phyloP scores from a whole-genome alignment of 2,888 invertebrate genomes.

The Melanophora roralis region DNA sequence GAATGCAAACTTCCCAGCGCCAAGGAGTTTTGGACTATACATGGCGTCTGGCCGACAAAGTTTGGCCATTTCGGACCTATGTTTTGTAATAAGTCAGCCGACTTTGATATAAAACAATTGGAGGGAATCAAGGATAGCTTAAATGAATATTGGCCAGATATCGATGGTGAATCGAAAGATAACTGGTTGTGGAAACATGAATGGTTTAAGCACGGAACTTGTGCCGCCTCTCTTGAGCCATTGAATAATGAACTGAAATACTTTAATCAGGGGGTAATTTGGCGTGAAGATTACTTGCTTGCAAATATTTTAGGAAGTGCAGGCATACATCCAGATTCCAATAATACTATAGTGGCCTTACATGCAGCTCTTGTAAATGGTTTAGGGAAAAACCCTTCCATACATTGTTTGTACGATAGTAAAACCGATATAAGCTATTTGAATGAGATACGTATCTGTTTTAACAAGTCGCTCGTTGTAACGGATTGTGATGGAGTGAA shows the following conservation, averaged over 20 bases:
- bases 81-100: constrained; percentile 84
- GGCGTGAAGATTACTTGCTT: constrained; percentile 81
- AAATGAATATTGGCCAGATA: constrained; percentile 84
- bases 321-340: constrained; percentile 80
- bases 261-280: constrained; percentile 82
- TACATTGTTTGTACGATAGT: constrained; percentile 82
- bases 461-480: constrained; percentile 82
- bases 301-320: constrained; percentile 79
- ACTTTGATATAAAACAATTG: constrained; percentile 82
- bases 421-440: constrained; percentile 80
- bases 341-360: constrained; percentile 78
- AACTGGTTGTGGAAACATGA: constrained; percentile 87
- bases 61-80: constrained; percentile 82
- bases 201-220: constrained; percentile 91
- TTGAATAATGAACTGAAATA: constrained; percentile 83
- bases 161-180: constrained; percentile 78
- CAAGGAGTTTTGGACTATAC: constrained; percentile 85
- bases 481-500: constrained; percentile 82
- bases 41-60: constrained; percentile 90
- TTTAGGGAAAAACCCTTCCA: constrained; percentile 80
- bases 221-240: constrained; percentile 80
- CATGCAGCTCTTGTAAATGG: constrained; percentile 79
- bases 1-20: constrained; percentile 82
- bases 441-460: constrained; percentile 86
- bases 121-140: constrained; percentile 80